Conservation (phyloP, 1,140 invertebrate genomes). For the Alviniconcha marisindica region DNA sequence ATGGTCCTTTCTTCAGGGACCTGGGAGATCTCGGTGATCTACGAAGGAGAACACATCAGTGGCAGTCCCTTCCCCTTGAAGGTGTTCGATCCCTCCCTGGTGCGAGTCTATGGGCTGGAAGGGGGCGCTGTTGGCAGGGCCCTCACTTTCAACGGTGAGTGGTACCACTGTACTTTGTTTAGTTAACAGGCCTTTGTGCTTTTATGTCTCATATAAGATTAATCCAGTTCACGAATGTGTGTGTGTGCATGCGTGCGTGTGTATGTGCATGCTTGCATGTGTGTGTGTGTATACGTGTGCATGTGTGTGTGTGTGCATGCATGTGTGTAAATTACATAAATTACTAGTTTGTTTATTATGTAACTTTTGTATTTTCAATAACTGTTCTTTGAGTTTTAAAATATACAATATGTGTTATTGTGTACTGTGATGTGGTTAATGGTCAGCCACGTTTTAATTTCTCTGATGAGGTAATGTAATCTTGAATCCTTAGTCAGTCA, state of each 20-base stretch:
- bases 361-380: no score
- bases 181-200: neutral
- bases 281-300: neutral
- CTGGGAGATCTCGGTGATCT: constrained; percentile 96
- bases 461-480: no score
- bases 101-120: constrained; percentile 70
- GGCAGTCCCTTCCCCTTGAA: constrained; percentile 79
- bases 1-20: constrained; percentile 79
- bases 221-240: no score
- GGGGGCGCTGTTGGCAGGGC: constrained; percentile 74
- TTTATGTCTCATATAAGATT: neutral
- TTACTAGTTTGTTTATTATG: no score
- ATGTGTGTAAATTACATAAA: no score
- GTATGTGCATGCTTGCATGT: neutral
- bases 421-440: no score
- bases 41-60: constrained; percentile 96
- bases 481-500: no score
- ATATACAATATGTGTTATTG: no score
- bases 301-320: neutral
- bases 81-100: constrained; percentile 72
- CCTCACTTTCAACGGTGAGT: constrained; percentile 71
- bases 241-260: no score
- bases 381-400: no score
- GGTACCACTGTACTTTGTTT: no score
- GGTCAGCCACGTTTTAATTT: no score